These are phyloP conservation scores for Isurus oxyrinchus DNA, from an alignment of 2,113 vertebrate species.

Conservation along the genomic window DNA sequence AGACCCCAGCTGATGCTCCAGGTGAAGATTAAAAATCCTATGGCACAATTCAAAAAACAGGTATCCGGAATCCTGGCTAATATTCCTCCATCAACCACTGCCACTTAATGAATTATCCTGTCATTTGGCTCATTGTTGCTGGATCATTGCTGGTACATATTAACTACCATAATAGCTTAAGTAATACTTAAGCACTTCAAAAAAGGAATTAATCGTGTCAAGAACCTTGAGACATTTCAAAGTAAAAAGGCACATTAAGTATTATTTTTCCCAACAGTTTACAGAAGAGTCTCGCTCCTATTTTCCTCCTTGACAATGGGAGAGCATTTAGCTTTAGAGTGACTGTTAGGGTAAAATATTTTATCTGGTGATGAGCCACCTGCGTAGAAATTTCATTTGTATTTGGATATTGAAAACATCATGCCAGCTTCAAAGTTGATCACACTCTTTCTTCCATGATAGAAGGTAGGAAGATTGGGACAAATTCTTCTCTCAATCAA, in stretches of 20 bases:
- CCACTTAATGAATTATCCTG: background rate
- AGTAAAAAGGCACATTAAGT: background rate
- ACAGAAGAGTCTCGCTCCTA: background rate
- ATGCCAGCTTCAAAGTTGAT: background rate
- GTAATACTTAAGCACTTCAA: background rate
- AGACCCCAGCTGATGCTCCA: background rate
- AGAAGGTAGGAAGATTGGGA: background rate
- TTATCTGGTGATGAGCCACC: background rate
- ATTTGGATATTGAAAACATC: background rate
- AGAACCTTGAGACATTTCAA: background rate
- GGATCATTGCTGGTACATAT: background rate
- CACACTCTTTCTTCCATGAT: background rate
- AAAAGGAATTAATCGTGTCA: background rate
- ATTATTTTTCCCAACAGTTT: background rate
- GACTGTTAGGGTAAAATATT: background rate
- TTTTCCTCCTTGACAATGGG: background rate
- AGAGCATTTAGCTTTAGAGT: background rate
- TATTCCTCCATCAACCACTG: background rate
- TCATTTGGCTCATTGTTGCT: background rate
- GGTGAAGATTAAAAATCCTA: background rate
- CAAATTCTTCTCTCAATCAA: background rate
- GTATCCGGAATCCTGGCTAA: background rate
- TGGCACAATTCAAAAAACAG: background rate
- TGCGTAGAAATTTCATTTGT: background rate
- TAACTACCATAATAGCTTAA: background rate